Evolutionary conservation across 30 jellyfish, hydroid and myxozoan species (phyloP).

Genomic region (Catostylus mosaicus): DNA sequence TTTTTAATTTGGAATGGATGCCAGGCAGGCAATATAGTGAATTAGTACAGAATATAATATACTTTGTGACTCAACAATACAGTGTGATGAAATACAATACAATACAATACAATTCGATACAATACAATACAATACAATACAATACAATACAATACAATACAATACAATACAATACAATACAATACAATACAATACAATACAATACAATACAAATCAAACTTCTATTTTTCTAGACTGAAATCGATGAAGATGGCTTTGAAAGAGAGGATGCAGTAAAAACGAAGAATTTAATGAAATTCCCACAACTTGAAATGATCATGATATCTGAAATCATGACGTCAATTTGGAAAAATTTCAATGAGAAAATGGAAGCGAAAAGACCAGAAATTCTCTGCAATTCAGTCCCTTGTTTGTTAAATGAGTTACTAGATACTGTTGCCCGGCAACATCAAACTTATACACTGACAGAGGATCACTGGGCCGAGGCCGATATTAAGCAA

Average conservation of each 20-base stretch:
- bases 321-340: conserved; percentile 63
- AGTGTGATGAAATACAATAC: too few relatives aligned
- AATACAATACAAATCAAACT: too few relatives aligned
- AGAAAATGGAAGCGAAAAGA: neutral
- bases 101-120: too few relatives aligned
- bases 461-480: conserved; percentile 58
- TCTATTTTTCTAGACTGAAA: conserved; percentile 20
- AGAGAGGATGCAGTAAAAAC: neutral
- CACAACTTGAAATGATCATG: conserved; percentile 49
- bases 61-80: too few relatives aligned
- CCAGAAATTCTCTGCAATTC: conserved; percentile 13
- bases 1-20: too few relatives aligned
- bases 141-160: too few relatives aligned
- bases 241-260: conserved; percentile 6
- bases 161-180: too few relatives aligned
- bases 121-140: too few relatives aligned
- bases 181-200: too few relatives aligned
- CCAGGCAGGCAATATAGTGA: too few relatives aligned
- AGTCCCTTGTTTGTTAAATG: conserved; percentile 14
- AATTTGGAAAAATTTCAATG: neutral
- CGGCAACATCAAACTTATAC: conserved; percentile 23
- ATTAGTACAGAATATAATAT: too few relatives aligned
- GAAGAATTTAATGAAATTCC: conserved; percentile 16
- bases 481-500: conserved; percentile 63
- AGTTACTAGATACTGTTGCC: conserved; percentile 31